Percentiles rank a stretch among this genome's conserved stretches.
These are phyloP conservation scores for Ornithoptera alexandrae DNA, from an alignment of 2,888 invertebrate genomes.

Conservation along the genomic window DNA sequence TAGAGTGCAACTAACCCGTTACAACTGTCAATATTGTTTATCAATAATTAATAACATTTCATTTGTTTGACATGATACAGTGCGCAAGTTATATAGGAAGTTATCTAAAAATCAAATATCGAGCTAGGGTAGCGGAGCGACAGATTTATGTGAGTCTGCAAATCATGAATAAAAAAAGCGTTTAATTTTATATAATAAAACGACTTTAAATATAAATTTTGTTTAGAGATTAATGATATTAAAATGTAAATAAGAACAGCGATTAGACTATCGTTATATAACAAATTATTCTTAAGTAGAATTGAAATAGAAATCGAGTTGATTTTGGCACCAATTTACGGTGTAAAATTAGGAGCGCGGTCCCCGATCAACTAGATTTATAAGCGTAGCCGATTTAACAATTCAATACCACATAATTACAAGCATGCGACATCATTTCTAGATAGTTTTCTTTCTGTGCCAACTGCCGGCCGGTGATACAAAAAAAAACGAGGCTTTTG, in stretches of 20 bases:
- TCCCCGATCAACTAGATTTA: conserved; percentile 23
- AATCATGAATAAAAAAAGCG: conserved; percentile 35
- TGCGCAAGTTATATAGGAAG: conserved; percentile 18
- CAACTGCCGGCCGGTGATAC: conserved; percentile 23
- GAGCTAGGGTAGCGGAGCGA: conserved; percentile 48
- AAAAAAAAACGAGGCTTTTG: conserved; percentile 28
- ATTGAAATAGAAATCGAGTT: conserved; percentile 25
- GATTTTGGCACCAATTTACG: conserved; percentile 16
- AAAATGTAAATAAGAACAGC: too few species aligned
- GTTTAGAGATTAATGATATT: too few species aligned
- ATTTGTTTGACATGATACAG: conserved; percentile 16
- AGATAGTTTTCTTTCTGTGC: conserved; percentile 29
- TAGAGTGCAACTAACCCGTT: conserved; percentile 25
- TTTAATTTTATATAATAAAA: too few species aligned
- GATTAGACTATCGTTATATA: too few species aligned
- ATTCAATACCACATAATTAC: conserved; percentile 25
- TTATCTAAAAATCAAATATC: conserved; percentile 43
- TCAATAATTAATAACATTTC: conserved; percentile 16
- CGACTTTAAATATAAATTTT: too few species aligned
- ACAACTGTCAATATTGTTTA: conserved; percentile 1
- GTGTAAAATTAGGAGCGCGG: conserved; percentile 24
- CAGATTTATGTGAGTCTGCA: conserved; percentile 53
- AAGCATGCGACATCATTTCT: conserved; percentile 24
- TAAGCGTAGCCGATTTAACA: conserved; percentile 22
- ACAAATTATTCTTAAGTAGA: neutral